Evolutionary conservation across 92 coral and sea anemone genomes (phyloP), one percentile per base, ranked within the genome.

Genomic region (Umimayanthus chanpuru): DNA sequence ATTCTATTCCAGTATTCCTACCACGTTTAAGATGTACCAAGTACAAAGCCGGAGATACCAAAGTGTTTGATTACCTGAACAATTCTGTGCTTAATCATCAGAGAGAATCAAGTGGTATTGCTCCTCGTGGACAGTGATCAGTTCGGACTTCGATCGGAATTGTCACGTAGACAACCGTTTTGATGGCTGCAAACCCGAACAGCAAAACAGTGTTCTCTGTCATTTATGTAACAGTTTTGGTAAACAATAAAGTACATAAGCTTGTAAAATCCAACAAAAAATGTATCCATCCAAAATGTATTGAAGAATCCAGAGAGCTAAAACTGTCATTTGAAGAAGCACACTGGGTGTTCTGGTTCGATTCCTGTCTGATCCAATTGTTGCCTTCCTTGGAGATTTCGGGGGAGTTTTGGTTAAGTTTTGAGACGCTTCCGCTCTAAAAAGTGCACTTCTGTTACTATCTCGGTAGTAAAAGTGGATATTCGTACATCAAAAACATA

Each of bases 361-460:
- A 16, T 44, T 28, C 23, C 2, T 44, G 82, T 65, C 55, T 81
- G 9, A 28, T 12, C 41, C 87, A 70, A 83, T 71, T 43, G 74
- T 25, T 15, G 4, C 65, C 73, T 83, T 83, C 78, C 87, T 83
- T 30, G 21, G 29, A 68, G 6, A 36, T 18, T 83, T 70, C 20
- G 56, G 36, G 82, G 30, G 61, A 53, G 44, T 40, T 78, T 49
- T 70, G 1, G 55, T 81, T 65, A 39, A 81, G 9, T 68, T 65
- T 39, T 58, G 40, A 32, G 76, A 65, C 25, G 86, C 25, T 81
- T 44, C 67, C 74, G 71, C 49, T 47, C 81, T 25, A n/a, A 43
- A 77, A 44, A 1, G 25, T 20, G 7, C 44, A 77, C 30, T 32
- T 5, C 4, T 49, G 81, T 10, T 49, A 5, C 39, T 28, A 56